phyloP scores from a whole-genome alignment of 2,113 vertebrate genomes.

The Malurus melanocephalus region DNA sequence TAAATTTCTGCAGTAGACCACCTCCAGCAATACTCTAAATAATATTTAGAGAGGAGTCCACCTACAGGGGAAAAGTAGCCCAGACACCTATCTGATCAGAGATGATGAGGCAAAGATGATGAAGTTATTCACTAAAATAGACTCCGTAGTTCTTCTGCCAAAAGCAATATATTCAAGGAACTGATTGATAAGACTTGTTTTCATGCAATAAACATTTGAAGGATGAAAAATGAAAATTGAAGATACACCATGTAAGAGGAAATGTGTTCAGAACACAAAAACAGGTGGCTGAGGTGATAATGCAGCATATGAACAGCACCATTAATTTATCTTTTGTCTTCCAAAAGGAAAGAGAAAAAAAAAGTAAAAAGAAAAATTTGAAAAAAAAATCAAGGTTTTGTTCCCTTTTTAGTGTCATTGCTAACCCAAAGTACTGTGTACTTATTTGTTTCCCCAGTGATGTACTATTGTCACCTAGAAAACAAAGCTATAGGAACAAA shows the following conservation, averaged over 20 bases:
- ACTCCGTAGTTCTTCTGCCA: slow-evolving; percentile 3
- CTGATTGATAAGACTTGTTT: slow-evolving; percentile 42
- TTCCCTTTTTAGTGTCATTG: background rate
- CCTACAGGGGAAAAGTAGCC: background rate
- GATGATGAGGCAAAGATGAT: background rate
- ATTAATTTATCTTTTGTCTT: background rate
- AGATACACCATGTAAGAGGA: background rate
- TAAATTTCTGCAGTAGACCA: slow-evolving; percentile 13
- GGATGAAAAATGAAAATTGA: background rate
- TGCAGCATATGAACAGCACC: background rate
- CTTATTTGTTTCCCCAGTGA: background rate
- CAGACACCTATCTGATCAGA: slow-evolving; percentile 14
- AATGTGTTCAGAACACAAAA: background rate
- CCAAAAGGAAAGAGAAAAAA: background rate
- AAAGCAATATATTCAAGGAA: slow-evolving; percentile 35
- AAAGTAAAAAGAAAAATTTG: background rate
- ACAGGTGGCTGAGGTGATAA: background rate
- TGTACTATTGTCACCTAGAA: background rate
- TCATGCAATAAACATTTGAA: background rate
- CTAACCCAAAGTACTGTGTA: background rate
- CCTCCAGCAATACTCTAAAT: slow-evolving; percentile 13
- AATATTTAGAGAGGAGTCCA: slow-evolving; percentile 35
- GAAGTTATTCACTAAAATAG: slow-evolving; percentile 9
- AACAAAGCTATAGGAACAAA: background rate
- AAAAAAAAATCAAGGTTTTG: background rate